Evolutionary conservation across 2,113 vertebrate genomes (phyloP).

Genomic region (Leiothrix lutea): DNA sequence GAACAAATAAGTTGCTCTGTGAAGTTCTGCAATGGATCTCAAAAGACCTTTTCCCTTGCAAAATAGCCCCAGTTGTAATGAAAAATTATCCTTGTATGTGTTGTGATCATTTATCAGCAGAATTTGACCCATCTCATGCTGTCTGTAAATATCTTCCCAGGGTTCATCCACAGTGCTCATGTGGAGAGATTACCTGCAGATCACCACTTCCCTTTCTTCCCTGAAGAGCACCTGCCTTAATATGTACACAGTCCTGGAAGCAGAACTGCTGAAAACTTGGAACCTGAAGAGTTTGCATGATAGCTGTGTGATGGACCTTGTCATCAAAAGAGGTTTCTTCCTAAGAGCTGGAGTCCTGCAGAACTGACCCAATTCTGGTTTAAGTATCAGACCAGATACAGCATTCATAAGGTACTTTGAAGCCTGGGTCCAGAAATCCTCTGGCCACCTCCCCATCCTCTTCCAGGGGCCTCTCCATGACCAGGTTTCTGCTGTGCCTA

Average conservation of each 20-base stretch:
- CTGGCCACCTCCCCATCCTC: background rate
- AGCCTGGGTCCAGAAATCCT: background rate
- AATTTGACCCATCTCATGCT: background rate
- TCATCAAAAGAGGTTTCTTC: background rate
- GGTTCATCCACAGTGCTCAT: background rate
- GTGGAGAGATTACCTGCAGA: background rate
- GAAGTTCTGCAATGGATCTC: background rate
- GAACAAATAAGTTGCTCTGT: conserved; percentile 10
- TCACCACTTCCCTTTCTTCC: background rate
- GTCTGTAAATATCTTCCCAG: background rate
- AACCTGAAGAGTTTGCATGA: background rate
- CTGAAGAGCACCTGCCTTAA: background rate
- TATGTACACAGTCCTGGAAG: background rate
- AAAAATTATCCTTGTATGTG: background rate
- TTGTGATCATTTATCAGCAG: background rate
- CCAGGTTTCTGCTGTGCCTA: background rate
- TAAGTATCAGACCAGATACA: background rate
- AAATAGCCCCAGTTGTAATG: background rate
- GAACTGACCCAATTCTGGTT: background rate
- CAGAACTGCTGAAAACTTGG: background rate
- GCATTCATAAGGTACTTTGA: background rate
- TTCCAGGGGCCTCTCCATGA: background rate
- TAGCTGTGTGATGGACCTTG: background rate
- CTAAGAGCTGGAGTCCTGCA: background rate
- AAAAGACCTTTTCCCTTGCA: background rate